Evolutionary conservation across 2,888 invertebrate species (phyloP).

Genomic region (Drosophila maculinotata): DNA sequence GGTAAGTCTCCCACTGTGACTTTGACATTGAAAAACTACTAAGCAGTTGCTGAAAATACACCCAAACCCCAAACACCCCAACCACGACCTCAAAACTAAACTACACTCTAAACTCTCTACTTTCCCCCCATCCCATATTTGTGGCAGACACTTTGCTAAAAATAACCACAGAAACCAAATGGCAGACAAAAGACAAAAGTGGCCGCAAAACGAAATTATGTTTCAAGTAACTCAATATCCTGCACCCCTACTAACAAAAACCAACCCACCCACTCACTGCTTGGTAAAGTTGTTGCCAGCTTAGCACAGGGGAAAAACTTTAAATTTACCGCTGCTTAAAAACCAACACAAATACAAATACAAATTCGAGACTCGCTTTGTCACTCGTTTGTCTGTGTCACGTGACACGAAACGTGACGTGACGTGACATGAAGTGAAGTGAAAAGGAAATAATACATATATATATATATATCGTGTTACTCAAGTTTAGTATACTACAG

Average conservation of each 20-base stretch:
- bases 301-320: constrained; percentile 48
- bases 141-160: constrained; percentile 51
- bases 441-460: constrained; percentile 19
- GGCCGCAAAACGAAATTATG: constrained; percentile 75
- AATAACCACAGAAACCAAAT: constrained; percentile 68
- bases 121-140: constrained; percentile 8
- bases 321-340: constrained; percentile 68
- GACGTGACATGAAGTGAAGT: constrained; percentile 45
- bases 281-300: constrained; percentile 35
- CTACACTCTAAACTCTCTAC: constrained; percentile 17
- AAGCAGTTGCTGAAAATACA: constrained; percentile 21
- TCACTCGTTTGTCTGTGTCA: constrained; percentile 77
- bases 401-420: constrained; percentile 62
- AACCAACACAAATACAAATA: constrained; percentile 40
- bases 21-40: constrained; percentile 76
- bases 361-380: constrained; percentile 54
- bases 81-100: constrained; percentile 11
- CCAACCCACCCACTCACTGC: not conserved
- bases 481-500: constrained; percentile 24
- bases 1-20: constrained; percentile 48
- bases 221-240: constrained; percentile 75
- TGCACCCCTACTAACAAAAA: constrained; percentile 10
- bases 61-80: not conserved
- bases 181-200: constrained; percentile 62
- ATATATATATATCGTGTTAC: constrained; percentile 60